A percentile compares a stretch with the other conserved stretches of the same genome.
These are phyloP conservation scores for Hypotaenidia philippensis DNA, from an alignment of 2,797 vertebrate genomes.

Conservation along the genomic window DNA sequence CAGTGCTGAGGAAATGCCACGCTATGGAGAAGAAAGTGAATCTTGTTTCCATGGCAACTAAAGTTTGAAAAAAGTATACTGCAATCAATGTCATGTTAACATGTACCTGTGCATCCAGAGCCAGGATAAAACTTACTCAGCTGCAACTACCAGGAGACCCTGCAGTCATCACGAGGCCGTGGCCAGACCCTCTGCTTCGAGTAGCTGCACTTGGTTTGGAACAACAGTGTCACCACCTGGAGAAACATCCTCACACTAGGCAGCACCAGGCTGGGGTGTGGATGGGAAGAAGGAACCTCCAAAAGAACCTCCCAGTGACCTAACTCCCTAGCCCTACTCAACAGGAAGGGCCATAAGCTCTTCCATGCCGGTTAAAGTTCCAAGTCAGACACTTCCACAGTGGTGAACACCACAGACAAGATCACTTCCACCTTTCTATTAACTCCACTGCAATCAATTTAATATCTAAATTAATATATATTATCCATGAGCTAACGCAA, in stretches of 20 bases:
- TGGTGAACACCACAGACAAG: not conserved
- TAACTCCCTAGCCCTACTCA: not conserved
- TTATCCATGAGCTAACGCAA: not conserved
- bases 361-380: rapidly evolving
- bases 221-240: conserved; percentile 56
- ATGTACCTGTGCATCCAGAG: not conserved
- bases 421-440: not conserved
- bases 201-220: not conserved
- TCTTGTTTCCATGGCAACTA: conserved; percentile 58
- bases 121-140: rapidly evolving
- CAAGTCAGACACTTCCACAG: not conserved
- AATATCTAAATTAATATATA: not conserved
- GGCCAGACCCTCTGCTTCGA: not conserved
- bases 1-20: not conserved
- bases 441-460: not conserved
- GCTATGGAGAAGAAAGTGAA: conserved; percentile 15
- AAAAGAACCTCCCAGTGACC: not conserved
- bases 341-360: not conserved
- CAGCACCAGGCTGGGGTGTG: not conserved
- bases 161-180: rapidly evolving
- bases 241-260: not conserved
- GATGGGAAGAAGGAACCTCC: not conserved
- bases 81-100: conserved; percentile 25
- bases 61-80: conserved; percentile 44
- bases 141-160: not conserved